Percentiles rank a stretch among this genome's conserved stretches.
Conservation (phyloP, 2,888 invertebrate species). For the Theodoxus fluviatilis region DNA sequence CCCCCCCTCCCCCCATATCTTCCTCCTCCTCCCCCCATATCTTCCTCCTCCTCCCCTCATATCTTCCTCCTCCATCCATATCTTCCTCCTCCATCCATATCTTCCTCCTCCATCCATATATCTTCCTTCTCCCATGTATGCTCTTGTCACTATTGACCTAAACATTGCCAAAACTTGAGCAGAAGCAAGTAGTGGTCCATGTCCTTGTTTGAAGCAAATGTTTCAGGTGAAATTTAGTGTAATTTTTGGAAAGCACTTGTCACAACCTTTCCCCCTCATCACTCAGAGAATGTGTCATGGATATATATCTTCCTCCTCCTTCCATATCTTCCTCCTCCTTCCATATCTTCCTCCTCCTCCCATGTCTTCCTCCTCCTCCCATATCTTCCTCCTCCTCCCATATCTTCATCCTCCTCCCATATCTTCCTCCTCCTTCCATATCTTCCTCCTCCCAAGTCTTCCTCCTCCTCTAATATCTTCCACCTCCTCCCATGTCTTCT, state of each 20-base stretch:
- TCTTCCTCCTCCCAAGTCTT: not conserved
- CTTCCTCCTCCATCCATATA: not conserved
- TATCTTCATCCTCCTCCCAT: slow-evolving; percentile 4
- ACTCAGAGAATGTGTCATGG: too few relatives aligned
- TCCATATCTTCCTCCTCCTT: not conserved
- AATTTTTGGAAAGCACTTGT: too few relatives aligned
- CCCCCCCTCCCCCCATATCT: not conserved
- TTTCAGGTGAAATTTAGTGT: too few relatives aligned
- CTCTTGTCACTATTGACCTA: too few relatives aligned
- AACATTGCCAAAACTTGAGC: too few relatives aligned
- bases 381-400: not conserved
- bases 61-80: not conserved
- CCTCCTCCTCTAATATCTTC: not conserved
- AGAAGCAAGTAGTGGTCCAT: too few relatives aligned
- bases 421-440: not conserved
- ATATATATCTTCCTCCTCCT: not conserved
- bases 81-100: not conserved
- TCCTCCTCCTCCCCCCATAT: not conserved
- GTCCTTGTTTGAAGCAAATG: too few relatives aligned
- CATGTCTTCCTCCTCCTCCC: not conserved
- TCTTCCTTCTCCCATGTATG: not conserved
- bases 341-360: slow-evolving; percentile 11
- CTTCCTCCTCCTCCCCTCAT: not conserved
- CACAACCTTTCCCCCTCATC: too few relatives aligned
- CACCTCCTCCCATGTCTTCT: not conserved